Conservation (phyloP, 2,888 invertebrate genomes). For the Drosophila histrio region DNA sequence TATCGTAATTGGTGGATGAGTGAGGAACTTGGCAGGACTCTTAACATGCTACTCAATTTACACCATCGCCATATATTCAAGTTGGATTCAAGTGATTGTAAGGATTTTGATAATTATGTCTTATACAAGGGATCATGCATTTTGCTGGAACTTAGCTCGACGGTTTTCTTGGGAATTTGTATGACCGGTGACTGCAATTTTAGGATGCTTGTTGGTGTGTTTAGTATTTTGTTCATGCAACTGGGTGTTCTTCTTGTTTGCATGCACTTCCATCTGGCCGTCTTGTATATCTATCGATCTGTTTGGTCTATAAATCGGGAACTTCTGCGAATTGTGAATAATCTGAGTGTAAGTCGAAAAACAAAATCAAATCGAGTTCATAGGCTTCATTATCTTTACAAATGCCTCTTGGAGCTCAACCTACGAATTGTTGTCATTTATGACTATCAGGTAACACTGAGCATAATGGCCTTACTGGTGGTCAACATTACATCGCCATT, state of each 20-base stretch:
- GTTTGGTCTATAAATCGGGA: conserved; percentile 51
- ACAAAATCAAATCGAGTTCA: not conserved
- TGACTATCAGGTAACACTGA: conserved; percentile 24
- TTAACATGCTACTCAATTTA: conserved; percentile 21
- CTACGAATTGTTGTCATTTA: conserved; percentile 22
- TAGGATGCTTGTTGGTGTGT: not conserved
- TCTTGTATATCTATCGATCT: conserved; percentile 42
- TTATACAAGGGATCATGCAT: conserved; percentile 19
- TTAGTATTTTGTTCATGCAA: not conserved
- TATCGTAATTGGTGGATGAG: conserved; percentile 46
- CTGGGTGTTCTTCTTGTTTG: conserved; percentile 18
- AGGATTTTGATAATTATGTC: conserved; percentile 20
- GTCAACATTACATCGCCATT: conserved; percentile 47
- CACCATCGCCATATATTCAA: not conserved
- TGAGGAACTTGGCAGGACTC: conserved; percentile 4
- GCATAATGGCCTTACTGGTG: conserved; percentile 13
- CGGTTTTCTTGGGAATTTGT: not conserved
- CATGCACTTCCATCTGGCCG: conserved; percentile 42
- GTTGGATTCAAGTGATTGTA: conserved; percentile 1
- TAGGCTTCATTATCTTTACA: conserved; percentile 19
- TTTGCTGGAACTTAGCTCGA: conserved; percentile 23
- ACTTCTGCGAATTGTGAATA: conserved; percentile 13
- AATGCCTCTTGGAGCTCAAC: conserved; percentile 29
- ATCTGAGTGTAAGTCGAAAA: not conserved
- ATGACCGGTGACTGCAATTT: not conserved